Base-by-base conservation (phyloP, 2,113 vertebrate species). In the Puma concolor region DNA sequence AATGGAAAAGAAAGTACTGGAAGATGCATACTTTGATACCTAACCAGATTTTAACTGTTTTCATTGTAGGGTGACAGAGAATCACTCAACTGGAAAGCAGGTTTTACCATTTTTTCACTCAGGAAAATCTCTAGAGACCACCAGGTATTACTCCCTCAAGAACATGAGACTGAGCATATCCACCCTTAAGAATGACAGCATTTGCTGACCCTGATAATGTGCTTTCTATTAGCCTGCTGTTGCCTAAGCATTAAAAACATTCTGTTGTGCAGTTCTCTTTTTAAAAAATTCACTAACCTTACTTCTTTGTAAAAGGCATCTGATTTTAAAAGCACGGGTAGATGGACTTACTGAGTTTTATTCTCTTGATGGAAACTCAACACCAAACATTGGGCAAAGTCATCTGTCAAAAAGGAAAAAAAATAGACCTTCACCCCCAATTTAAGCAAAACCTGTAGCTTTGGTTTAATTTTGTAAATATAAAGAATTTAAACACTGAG, bases 261-360 rank as follows among this genome's bases (percentile, higher is more conserved):
- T 38, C 60, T 71, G 14, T 16, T 91, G 29, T 87, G 19, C 11
- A 52, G 4, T 54, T 67, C 38, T 93, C 38, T 72, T 72, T 44
- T 52, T 8, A 48, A 80, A 79, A 87, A 74, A 83, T 66, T 64
- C 33, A 79, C 33, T 52, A 13, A 16, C 67, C 13, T 91, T 54
- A 33, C 7, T 27, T 57, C 41, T 92, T 31, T 71, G 63, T 63
- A 33, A 92, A 66, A 57, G n/a, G 13, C 4, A 83, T 31, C 29
- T 71, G n/a, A 64, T 29, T 88, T 72, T 29, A 88, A 83, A 97
- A 67, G 71, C 27, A 81, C 7, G 72, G 36, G 38, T 86, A 76
- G 74, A 63, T 48, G 19, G 17, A 33, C 14, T 87, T 52, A 60
- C 31, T 60, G 29, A 88, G 66, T 91, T 92, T 54, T 72, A 57